Evolutionary conservation across 1,140 invertebrate genomes (phyloP).

Genomic region (Ceratosolen solmsi): DNA sequence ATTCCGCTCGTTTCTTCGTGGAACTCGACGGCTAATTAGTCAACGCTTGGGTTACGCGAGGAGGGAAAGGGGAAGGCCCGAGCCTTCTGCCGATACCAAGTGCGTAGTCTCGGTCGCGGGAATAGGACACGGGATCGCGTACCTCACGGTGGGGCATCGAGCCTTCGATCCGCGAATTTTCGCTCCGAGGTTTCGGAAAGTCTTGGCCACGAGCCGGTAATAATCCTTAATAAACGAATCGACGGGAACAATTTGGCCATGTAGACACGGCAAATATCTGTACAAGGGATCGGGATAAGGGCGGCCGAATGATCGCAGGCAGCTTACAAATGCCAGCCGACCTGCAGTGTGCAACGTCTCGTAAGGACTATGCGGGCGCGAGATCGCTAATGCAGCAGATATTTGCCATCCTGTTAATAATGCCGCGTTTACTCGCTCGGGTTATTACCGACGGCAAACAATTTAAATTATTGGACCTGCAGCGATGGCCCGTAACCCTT

Average conservation of each 20-base stretch:
- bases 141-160: background rate
- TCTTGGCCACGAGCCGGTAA: constrained; percentile 43
- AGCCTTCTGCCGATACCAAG: no score
- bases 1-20: constrained; percentile 57
- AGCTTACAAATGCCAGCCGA: no score
- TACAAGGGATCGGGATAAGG: constrained; percentile 69
- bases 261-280: constrained; percentile 70
- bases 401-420: constrained; percentile 71
- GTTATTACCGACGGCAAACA: constrained; percentile 71
- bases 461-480: constrained; percentile 66
- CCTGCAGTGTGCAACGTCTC: no score
- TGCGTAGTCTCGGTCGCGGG: no score
- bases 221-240: constrained; percentile 68
- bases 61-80: background rate
- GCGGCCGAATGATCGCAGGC: constrained; percentile 48
- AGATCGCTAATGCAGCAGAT: constrained; percentile 68
- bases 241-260: constrained; percentile 65
- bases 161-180: background rate
- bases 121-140: background rate
- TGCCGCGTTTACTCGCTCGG: constrained; percentile 67
- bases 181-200: no score
- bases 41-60: background rate
- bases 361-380: constrained; percentile 63
- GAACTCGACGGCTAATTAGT: constrained; percentile 59
- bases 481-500: constrained; percentile 51